Evolutionary conservation across 2,113 vertebrate genomes (phyloP), one percentile per base, ranked within the genome.

Genomic region (Mustela nigripes): DNA sequence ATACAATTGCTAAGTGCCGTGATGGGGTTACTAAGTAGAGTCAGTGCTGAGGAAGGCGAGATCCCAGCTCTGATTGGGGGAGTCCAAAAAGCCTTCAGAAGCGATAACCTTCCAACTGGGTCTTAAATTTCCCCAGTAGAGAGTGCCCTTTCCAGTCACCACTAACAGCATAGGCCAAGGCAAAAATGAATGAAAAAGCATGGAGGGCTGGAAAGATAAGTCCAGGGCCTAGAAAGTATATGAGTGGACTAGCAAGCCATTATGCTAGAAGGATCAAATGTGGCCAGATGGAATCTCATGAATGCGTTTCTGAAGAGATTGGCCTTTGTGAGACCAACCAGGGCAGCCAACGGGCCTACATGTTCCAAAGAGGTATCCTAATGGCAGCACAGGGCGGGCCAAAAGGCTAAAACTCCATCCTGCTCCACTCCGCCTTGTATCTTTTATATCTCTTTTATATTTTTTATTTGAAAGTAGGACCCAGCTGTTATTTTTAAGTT

Each of bases 381-480:
- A 48, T 33, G 42, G 50, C 19, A 63, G 24, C 28, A 31, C 4
- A 36, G 36, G 21, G 19, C 10, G 14, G 26, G 21, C 45, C 33
- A 28, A 73, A 42, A 87, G 28, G 7, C 18, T 48, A 87, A 60
- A 21, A 28, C 19, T 56, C 36, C 10, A 21, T 1, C 39, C 19
- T 33, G 56, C 56, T 22, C 50, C 39, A 48, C 21, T 67, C 12
- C 14, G 74, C 22, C 65, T 73, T 69, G 6, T 89, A 36, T 81
- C 45, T 87, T 91, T 53, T 67, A 67, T 33, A 9, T 48, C 39
- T 91, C 69, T 69, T 94, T 87, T 71, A 45, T 65, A 82, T 81
- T 67, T 86, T 92, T 92, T 26, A 67, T 79, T 74, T 80, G 81
- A 76, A 97, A 92, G n/a, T 26, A 69, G n/a, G 42, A 69, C 69